These are phyloP conservation scores for Myocastor coypus DNA, from an alignment of 2,113 vertebrate species.

Conservation along the genomic window DNA sequence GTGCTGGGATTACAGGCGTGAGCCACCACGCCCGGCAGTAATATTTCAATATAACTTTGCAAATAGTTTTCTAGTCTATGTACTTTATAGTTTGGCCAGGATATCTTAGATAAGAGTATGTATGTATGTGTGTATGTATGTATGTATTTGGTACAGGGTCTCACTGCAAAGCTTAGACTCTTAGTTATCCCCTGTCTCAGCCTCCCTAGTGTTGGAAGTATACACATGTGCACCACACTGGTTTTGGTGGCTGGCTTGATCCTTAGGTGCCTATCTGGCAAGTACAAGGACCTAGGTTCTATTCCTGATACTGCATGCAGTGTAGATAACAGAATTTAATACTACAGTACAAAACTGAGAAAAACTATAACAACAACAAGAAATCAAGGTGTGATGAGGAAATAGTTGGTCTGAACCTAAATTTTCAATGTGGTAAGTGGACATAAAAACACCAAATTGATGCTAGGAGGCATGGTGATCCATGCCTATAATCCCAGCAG, in stretches of 20 bases:
- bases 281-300: too few relatives aligned
- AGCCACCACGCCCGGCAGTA: too few relatives aligned
- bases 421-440: background rate
- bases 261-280: too few relatives aligned
- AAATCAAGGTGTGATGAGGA: background rate
- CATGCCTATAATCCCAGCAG: background rate
- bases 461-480: background rate
- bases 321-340: background rate
- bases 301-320: too few relatives aligned
- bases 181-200: too few relatives aligned
- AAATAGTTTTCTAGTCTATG: background rate
- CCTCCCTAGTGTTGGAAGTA: too few relatives aligned
- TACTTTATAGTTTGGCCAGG: background rate
- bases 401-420: background rate
- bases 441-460: slow-evolving; percentile 1
- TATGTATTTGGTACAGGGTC: too few relatives aligned
- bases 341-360: background rate
- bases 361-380: background rate
- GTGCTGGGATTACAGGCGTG: too few relatives aligned
- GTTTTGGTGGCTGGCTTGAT: too few relatives aligned
- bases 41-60: slow-evolving; percentile 16
- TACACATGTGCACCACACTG: too few relatives aligned
- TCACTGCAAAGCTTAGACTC: too few relatives aligned
- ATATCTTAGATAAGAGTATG: background rate
- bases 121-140: too few relatives aligned